phyloP scores from a whole-genome alignment of 2,888 invertebrate genomes.

The Polia nebulosa region DNA sequence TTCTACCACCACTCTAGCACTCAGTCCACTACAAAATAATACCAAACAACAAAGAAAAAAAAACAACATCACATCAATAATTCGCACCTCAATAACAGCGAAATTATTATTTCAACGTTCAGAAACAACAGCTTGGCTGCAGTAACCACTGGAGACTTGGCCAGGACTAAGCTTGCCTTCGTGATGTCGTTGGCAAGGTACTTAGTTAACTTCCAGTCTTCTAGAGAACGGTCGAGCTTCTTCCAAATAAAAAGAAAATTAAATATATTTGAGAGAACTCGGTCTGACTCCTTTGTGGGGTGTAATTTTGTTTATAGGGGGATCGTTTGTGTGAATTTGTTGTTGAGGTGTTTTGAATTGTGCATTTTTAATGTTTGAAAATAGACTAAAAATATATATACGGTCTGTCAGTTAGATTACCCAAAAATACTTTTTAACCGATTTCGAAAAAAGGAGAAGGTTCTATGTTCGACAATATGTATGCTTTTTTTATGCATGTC shows the following conservation, averaged over 20 bases:
- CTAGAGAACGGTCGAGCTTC: conserved; percentile 69
- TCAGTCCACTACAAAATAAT: background rate
- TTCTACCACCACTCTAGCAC: background rate
- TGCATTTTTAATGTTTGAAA: background rate
- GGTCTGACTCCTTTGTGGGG: conserved; percentile 24
- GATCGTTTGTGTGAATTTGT: conserved; percentile 20
- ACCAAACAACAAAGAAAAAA: conserved; percentile 11
- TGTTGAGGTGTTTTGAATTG: background rate
- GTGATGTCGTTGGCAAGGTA: conserved; percentile 69
- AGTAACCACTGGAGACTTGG: conserved; percentile 60
- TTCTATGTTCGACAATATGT: too few relatives aligned
- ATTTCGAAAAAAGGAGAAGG: too few relatives aligned
- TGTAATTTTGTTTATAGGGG: conserved; percentile 28
- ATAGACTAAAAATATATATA: too few relatives aligned
- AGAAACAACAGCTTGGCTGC: conserved; percentile 66
- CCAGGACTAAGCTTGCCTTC: conserved; percentile 66
- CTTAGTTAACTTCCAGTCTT: conserved; percentile 74
- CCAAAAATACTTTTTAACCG: too few relatives aligned
- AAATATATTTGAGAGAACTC: conserved; percentile 67
- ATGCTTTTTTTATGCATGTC: too few relatives aligned
- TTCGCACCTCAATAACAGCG: conserved; percentile 57
- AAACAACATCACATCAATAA: conserved; percentile 45
- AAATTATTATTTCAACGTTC: conserved; percentile 60
- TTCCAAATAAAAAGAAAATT: conserved; percentile 74
- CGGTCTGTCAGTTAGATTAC: too few relatives aligned